Base-by-base conservation (phyloP, 2,888 invertebrate species). In the Hipparchia semele region DNA sequence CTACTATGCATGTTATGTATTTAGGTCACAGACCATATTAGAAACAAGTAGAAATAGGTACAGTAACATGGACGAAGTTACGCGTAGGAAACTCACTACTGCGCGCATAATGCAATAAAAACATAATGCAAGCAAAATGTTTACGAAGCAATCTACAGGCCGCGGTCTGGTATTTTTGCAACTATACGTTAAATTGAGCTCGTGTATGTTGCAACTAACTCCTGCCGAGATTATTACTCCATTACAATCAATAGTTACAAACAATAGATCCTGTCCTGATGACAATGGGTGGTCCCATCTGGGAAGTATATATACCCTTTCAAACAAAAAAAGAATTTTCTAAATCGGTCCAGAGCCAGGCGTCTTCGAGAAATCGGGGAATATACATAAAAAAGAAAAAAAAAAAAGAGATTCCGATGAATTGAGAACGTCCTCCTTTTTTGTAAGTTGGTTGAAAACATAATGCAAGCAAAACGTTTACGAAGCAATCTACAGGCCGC, bases 101-200 rank as follows among this genome's bases (percentile, higher is more conserved):
- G 39, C 2, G 39, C 39, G 1, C 39, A 39, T 23, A 23, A 23
- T 23, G 23, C 23, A 23, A 23, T 23, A 23, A 39, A 39, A 39
- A 39, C 5, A 39, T 39, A 39, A 39, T 39, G 39, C 39, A 39
- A 39, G 39, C 56, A 53, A 67, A 72, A 72, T 72, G 68, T 74
- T 68, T 60, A 8, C 60, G 59, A 59, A 49, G 68, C 59, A 60
- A 59, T 45, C 68, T 59, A 49, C 33, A 59, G 0, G 9, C 23
- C 13, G 49, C 61, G 54, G 64, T 71, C 68, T 72, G 75, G 70
- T 75, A 84, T 84, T 83, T 84, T 83, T 81, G 80, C 73, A 78
- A 81, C 79, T 83, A 81, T 81, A 79, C 80, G 75, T 79, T 79
- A 81, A 82, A 83, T 83, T 82, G 82, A 82, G 83, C 81, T 76